Base-by-base conservation (phyloP, 2,888 invertebrate species). In the Notocelia uddmanniana region DNA sequence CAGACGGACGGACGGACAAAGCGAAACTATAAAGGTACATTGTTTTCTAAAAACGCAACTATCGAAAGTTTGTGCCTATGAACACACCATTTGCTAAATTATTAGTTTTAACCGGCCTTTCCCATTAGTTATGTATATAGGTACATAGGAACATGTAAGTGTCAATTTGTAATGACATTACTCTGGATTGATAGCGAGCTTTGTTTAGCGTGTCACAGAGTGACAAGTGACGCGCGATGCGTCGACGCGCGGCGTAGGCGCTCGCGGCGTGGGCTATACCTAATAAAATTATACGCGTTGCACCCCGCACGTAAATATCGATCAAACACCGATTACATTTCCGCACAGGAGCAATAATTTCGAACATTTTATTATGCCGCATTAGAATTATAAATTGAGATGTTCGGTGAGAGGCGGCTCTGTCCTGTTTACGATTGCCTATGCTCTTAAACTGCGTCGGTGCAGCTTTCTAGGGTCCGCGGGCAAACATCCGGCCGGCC, bases 401-500 rank as follows among this genome's bases (percentile, higher is more conserved):
- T 83, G 85, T 88, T 86, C 76, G 75, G 72, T 76, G 79, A 74
- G 73, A 70, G 76, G 76, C 73, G 76, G 74, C 76, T 79, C 80
- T 81, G 81, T 82, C 74, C 73, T 79, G 80, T 80, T 89, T 88
- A 90, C 87, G 87, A 85, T 84, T 83, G 84, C 82, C 83, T 80
- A 79, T 80, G 79, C 82, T 81, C 80, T 81, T 82, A 83, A 82
- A 77, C 67, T 74, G 75, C 78, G 76, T 76, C 76, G 79, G 79
- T 81, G 80, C 83, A 85, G 87, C 91, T 91, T 91, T 91, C 91
- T 90, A 90, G 85, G 87, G 82, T 85, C 83, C 82, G 80, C 80
- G 80, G 84, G 81, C 84, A 89, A 90, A 90, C 90, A 90, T 92
- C 91, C 90, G 91, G 89, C 81, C 83, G 78, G 79, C 81, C 83